Evolutionary conservation across 2,113 vertebrate species (phyloP).

Genomic region (Eonycteris spelaea): DNA sequence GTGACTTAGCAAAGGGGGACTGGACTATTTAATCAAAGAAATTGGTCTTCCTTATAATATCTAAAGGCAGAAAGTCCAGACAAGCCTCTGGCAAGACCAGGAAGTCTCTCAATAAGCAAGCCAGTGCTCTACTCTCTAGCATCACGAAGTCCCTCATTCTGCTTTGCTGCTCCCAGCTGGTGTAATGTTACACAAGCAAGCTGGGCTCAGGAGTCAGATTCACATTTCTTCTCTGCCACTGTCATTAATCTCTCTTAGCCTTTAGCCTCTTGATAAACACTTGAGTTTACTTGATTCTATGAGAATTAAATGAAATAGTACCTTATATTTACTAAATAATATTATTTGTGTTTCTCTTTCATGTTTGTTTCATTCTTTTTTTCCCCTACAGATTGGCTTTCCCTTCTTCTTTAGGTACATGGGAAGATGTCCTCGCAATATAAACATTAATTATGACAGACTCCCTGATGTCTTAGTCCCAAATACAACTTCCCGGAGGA

Average conservation of each 20-base stretch:
- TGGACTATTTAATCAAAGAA: not conserved
- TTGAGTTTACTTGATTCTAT: not conserved
- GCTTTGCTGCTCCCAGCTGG: no score
- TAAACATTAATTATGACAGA: not conserved
- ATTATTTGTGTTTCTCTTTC: not conserved
- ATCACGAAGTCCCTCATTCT: accelerated
- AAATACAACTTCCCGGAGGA: not conserved
- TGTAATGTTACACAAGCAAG: not conserved
- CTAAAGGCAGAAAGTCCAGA: not conserved
- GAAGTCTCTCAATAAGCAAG: not conserved
- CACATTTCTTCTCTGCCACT: not conserved
- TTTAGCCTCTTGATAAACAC: not conserved
- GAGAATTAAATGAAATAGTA: not conserved
- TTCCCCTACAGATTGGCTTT: not conserved
- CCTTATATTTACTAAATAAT: not conserved
- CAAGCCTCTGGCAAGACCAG: not conserved
- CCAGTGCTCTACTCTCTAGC: not conserved
- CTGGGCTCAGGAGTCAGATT: not conserved
- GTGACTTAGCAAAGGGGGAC: not conserved
- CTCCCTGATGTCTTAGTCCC: not conserved
- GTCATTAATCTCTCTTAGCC: not conserved
- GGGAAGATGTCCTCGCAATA: not conserved
- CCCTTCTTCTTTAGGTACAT: not conserved
- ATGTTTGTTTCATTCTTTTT: not conserved
- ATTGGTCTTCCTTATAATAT: not conserved